A percentile compares a stretch with the other conserved stretches of the same genome.
These are phyloP conservation scores for Xyliphius kryptos DNA, from an alignment of 2,113 vertebrate species.

Conservation along the genomic window DNA sequence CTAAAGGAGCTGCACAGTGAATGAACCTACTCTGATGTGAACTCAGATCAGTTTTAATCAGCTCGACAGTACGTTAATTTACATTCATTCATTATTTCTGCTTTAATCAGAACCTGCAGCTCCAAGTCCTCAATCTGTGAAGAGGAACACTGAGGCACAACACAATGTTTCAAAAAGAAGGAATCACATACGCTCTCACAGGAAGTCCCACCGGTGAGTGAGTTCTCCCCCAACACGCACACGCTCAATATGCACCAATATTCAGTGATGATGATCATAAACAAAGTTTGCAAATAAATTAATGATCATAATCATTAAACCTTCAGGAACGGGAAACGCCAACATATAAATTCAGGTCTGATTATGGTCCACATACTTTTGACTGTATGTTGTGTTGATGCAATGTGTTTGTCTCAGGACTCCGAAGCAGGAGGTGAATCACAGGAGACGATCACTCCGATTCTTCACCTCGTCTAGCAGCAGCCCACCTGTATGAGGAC, in stretches of 20 bases:
- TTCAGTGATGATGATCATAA: too few relatives aligned
- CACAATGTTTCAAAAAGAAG: slow-evolving; percentile 23
- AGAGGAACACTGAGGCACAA: slow-evolving; percentile 3
- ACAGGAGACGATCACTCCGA: slow-evolving; percentile 39
- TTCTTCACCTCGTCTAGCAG: slow-evolving; percentile 41
- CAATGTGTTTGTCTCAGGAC: slow-evolving; percentile 24
- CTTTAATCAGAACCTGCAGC: slow-evolving; percentile 22
- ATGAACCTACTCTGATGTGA: not conserved
- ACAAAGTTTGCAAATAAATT: too few relatives aligned
- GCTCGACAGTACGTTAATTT: too few relatives aligned
- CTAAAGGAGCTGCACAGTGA: too few relatives aligned
- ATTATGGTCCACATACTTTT: not conserved
- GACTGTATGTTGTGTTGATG: not conserved
- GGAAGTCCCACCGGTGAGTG: slow-evolving; percentile 28
- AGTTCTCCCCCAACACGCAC: not conserved
- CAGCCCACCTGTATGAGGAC: slow-evolving; percentile 31
- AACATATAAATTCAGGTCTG: not conserved
- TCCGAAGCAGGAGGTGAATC: slow-evolving; percentile 25
- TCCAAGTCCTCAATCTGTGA: slow-evolving; percentile 25
- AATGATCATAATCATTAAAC: too few relatives aligned
- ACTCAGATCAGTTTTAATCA: too few relatives aligned
- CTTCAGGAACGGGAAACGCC: too few relatives aligned
- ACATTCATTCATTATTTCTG: too few relatives aligned
- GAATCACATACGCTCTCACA: slow-evolving; percentile 1
- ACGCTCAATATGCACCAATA: too few relatives aligned